A percentile compares a stretch with the other conserved stretches of the same genome.
These are phyloP conservation scores for Selene dorsalis DNA, from an alignment of 2,797 vertebrate genomes.

Conservation along the genomic window DNA sequence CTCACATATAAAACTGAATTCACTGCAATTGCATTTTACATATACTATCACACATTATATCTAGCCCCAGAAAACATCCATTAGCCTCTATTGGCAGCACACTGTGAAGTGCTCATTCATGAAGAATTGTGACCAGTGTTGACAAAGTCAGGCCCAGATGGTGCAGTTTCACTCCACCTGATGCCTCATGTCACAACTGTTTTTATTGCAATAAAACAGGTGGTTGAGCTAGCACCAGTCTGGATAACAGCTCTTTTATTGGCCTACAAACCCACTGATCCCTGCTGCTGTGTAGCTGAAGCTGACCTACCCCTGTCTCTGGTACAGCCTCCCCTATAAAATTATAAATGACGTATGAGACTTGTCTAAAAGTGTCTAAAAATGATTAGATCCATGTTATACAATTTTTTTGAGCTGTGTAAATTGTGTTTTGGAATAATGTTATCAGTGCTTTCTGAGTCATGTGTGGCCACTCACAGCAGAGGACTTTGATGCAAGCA, in stretches of 20 bases:
- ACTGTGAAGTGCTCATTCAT: neutral
- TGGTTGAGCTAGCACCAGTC: neutral
- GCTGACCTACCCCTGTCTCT: neutral
- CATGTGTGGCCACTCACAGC: slow-evolving; percentile 83
- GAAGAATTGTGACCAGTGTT: too few relatives aligned
- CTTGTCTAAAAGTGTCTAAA: too few relatives aligned
- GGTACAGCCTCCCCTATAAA: neutral
- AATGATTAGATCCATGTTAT: too few relatives aligned
- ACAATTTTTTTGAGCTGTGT: too few relatives aligned
- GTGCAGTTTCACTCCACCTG: neutral
- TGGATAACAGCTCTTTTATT: neutral
- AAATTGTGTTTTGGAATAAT: too few relatives aligned
- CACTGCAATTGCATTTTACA: neutral
- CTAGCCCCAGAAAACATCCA: neutral
- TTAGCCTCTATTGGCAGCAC: neutral
- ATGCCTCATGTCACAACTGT: neutral
- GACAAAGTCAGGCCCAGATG: too few relatives aligned
- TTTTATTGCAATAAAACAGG: neutral
- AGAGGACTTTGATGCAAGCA: slow-evolving; percentile 90
- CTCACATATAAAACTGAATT: neutral
- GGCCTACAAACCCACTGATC: neutral
- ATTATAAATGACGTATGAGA: too few relatives aligned
- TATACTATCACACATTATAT: neutral
- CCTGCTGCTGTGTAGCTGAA: neutral
- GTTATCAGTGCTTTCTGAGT: too few relatives aligned